These are phyloP conservation scores for Myotis planiceps DNA, from an alignment of 2,797 vertebrate species.

Conservation along the genomic window DNA sequence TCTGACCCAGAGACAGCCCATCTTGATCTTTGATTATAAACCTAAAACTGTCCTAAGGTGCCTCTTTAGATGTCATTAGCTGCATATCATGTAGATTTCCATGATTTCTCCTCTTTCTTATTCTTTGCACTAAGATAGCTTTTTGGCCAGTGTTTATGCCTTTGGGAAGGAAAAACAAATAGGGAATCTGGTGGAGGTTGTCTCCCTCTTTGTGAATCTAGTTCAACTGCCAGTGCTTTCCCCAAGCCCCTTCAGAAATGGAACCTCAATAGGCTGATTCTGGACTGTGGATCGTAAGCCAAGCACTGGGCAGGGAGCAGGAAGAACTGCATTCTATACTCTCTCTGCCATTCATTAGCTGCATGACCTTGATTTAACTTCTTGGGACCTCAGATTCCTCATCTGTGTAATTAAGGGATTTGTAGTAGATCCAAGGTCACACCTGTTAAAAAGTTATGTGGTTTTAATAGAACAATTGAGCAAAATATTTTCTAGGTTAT, in stretches of 20 bases:
- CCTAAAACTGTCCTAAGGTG: neutral
- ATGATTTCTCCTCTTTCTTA: neutral
- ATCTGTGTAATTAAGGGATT: neutral
- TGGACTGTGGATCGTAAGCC: neutral
- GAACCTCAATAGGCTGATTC: neutral
- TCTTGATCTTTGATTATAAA: neutral
- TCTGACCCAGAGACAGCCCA: neutral
- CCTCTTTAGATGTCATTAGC: neutral
- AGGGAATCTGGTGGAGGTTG: neutral
- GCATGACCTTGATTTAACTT: neutral
- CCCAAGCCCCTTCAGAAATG: neutral
- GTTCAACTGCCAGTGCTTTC: neutral
- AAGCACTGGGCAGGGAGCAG: neutral
- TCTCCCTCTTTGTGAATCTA: neutral
- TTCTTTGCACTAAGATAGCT: neutral
- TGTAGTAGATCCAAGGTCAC: neutral
- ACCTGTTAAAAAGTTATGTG: neutral
- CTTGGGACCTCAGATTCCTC: neutral
- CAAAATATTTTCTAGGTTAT: constrained; percentile 12
- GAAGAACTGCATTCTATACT: neutral
- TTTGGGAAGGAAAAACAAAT: neutral
- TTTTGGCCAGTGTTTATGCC: neutral
- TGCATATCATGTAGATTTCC: neutral
- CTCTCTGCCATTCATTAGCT: neutral
- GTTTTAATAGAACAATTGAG: neutral